These are phyloP conservation scores for Platanista minor DNA, from an alignment of 2,113 vertebrate species.

Conservation along the genomic window DNA sequence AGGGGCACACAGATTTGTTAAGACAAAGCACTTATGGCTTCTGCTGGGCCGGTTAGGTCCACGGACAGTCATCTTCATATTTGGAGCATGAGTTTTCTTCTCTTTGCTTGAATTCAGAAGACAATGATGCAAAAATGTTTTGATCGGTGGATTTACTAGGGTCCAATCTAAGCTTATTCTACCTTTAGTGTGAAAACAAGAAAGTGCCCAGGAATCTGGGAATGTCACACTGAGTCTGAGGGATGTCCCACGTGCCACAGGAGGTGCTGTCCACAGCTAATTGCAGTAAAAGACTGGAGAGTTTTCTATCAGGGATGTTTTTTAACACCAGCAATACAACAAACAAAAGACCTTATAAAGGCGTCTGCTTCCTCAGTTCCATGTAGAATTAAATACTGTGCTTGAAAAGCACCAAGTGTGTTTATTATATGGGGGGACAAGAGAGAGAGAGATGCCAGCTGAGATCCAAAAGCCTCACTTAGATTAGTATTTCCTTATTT, in stretches of 20 bases:
- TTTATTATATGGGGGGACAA: background rate
- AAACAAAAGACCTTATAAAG: background rate
- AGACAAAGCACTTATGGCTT: fast-evolving
- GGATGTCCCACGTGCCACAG: fast-evolving
- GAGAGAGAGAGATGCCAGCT: background rate
- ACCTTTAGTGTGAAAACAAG: background rate
- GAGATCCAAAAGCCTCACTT: background rate
- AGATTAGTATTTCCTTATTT: background rate
- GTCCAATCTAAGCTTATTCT: background rate
- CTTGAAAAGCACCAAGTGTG: background rate
- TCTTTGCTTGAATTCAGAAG: background rate
- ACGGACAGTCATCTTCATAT: fast-evolving
- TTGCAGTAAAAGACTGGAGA: fast-evolving
- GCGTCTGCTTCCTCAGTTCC: fast-evolving
- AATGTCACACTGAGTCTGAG: fast-evolving
- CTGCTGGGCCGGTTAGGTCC: fast-evolving
- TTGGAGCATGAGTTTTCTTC: background rate
- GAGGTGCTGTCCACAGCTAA: fast-evolving
- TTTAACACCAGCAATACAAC: too few species aligned
- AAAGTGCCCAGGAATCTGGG: background rate
- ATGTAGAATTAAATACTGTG: background rate
- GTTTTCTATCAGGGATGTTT: fast-evolving
- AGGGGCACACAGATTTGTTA: background rate
- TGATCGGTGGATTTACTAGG: fast-evolving
- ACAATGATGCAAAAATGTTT: fast-evolving